A percentile compares a stretch with the other conserved stretches of the same genome.
Conservation (phyloP, 2,888 invertebrate genomes). For the Nesidiocoris tenuis region DNA sequence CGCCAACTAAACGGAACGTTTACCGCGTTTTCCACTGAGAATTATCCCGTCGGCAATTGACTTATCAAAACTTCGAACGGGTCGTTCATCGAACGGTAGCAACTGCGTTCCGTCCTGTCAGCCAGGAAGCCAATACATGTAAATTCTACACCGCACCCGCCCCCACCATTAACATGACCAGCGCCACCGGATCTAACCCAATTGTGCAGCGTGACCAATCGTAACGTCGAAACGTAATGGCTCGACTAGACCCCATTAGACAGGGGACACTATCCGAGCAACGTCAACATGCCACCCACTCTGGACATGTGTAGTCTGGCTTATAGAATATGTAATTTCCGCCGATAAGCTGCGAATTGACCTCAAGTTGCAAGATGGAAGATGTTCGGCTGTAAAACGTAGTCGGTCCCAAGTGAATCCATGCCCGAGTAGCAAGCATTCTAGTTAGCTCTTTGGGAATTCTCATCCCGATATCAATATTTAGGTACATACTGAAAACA, state of each 20-base stretch:
- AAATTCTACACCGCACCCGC: not conserved
- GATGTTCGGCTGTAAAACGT: too few relatives aligned
- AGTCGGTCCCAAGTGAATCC: too few relatives aligned
- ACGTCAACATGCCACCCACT: not conserved
- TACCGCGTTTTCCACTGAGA: too few relatives aligned
- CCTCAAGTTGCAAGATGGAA: not conserved
- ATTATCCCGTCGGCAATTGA: too few relatives aligned
- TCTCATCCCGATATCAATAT: too few relatives aligned
- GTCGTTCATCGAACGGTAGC: too few relatives aligned
- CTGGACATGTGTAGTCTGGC: not conserved
- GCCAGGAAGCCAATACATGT: not conserved
- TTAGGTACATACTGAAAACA: too few relatives aligned
- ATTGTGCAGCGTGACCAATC: not conserved
- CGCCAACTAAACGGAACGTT: too few relatives aligned
- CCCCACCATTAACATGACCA: not conserved
- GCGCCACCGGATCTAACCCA: not conserved
- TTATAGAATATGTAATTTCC: not conserved
- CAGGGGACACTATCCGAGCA: not conserved
- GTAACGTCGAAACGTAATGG: not conserved
- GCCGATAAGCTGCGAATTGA: not conserved
- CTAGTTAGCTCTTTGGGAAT: too few relatives aligned
- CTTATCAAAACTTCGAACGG: too few relatives aligned
- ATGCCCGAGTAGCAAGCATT: too few relatives aligned
- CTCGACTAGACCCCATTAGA: not conserved
- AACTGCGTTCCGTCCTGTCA: not conserved